Evolutionary conservation across 2,797 vertebrate species (phyloP).

Genomic region (Pantherophis vulpinus): DNA sequence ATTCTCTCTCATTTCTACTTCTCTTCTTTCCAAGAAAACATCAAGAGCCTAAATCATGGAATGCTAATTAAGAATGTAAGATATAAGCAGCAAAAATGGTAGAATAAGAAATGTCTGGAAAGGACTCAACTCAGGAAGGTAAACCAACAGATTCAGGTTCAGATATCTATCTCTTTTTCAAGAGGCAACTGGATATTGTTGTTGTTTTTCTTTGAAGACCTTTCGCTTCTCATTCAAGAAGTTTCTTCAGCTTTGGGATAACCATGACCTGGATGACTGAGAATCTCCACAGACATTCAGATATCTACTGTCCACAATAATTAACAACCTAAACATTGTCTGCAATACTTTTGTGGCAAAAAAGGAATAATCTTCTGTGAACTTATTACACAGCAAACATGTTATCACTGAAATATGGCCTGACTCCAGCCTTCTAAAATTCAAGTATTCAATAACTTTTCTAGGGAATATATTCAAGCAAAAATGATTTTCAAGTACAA

Average conservation of each 20-base stretch:
- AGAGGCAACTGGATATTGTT: background rate
- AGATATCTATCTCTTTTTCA: background rate
- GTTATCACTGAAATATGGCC: background rate
- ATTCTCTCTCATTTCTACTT: background rate
- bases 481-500: background rate
- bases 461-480: background rate
- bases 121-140: background rate
- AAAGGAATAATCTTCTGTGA: background rate
- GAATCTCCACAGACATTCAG: background rate
- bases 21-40: conserved; percentile 25
- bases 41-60: background rate
- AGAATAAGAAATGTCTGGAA: background rate
- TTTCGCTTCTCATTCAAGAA: background rate
- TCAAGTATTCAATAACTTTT: background rate
- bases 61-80: background rate
- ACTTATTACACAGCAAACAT: background rate
- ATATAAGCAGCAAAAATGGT: background rate
- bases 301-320: background rate
- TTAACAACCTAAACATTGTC: background rate
- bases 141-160: too few species aligned
- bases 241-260: background rate
- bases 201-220: background rate
- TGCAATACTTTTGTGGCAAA: background rate
- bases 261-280: background rate
- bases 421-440: background rate